Conservation (phyloP, 2,113 vertebrate species). For the Mobula hypostoma region DNA sequence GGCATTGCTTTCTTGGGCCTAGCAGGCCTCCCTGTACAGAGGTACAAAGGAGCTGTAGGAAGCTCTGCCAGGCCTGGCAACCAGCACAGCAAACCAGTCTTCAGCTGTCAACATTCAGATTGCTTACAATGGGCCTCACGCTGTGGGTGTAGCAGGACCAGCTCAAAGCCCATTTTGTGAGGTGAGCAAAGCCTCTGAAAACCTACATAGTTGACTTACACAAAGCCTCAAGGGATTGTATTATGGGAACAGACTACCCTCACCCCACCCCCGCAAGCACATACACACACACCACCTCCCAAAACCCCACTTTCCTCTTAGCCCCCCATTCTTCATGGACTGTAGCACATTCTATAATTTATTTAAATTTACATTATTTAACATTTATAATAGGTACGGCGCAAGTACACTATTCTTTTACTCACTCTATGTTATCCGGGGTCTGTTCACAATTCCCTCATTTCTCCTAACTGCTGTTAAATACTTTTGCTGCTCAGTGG, state of each 20-base stretch:
- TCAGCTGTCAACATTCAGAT: conserved; percentile 44
- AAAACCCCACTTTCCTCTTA: background rate
- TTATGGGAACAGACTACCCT: background rate
- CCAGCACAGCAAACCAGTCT: conserved; percentile 43
- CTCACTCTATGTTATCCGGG: background rate
- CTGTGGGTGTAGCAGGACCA: conserved; percentile 52
- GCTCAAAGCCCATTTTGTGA: conserved; percentile 43
- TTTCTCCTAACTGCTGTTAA: background rate
- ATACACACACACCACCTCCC: background rate
- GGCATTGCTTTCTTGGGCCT: conserved; percentile 37
- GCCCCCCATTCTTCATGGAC: background rate
- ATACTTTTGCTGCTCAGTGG: background rate
- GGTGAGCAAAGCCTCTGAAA: conserved; percentile 34
- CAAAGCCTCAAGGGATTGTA: conserved; percentile 33
- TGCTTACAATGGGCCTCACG: conserved; percentile 45
- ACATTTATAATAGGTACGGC: background rate
- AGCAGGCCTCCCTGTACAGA: conserved; percentile 39
- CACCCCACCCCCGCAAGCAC: background rate
- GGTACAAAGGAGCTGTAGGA: conserved; percentile 52
- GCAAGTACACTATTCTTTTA: background rate
- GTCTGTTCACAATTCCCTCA: background rate
- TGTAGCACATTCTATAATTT: background rate
- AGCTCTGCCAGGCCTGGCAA: conserved; percentile 43
- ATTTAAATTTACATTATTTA: conserved; percentile 33
- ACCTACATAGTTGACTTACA: conserved; percentile 9